Evolutionary conservation across 1,140 invertebrate species (phyloP).

Genomic region (Heliconius hermathena): DNA sequence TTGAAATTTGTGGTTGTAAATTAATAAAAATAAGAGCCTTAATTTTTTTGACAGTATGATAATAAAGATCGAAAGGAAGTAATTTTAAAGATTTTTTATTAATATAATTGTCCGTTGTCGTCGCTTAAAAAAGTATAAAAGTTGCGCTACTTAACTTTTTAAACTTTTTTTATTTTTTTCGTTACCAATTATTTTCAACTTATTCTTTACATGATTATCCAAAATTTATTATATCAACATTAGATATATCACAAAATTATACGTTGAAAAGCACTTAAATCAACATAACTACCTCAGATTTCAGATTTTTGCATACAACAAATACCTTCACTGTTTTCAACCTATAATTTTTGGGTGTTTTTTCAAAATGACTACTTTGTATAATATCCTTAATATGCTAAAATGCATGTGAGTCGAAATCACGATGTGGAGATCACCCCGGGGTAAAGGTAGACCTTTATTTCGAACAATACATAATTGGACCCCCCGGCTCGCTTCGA

Average conservation of each 20-base stretch:
- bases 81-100: too few relatives aligned
- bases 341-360: conserved; percentile 7
- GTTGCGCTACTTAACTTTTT: too few relatives aligned
- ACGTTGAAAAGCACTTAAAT: not conserved
- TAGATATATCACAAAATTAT: not conserved
- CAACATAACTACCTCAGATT: not conserved
- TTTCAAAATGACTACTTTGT: not conserved
- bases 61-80: too few relatives aligned
- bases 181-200: not conserved
- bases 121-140: too few relatives aligned
- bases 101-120: too few relatives aligned
- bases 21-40: too few relatives aligned
- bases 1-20: too few relatives aligned
- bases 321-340: not conserved
- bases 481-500: conserved; percentile 37
- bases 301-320: not conserved
- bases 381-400: conserved; percentile 19
- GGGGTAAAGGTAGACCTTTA: conserved; percentile 39
- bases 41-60: too few relatives aligned
- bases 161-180: not conserved
- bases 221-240: not conserved
- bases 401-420: conserved; percentile 14
- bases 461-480: conserved; percentile 52
- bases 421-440: not conserved
- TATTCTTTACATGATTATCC: not conserved